A percentile compares a stretch with the other conserved stretches of the same genome.
Evolutionary conservation across 2,113 vertebrate genomes (phyloP).

Genomic region (Eira barbara): DNA sequence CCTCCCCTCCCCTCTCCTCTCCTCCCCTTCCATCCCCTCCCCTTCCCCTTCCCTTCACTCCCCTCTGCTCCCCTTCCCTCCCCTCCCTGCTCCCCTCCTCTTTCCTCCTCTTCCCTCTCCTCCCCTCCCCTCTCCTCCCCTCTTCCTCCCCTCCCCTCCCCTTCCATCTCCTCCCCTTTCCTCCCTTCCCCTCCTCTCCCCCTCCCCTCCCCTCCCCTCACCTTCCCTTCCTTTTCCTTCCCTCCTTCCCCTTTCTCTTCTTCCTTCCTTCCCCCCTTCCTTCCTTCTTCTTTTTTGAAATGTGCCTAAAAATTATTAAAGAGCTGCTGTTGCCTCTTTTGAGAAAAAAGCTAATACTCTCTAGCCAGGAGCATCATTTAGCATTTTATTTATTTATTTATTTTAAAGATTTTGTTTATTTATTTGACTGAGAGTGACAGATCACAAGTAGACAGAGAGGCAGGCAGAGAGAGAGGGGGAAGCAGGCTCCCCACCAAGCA

Average conservation of each 20-base stretch:
- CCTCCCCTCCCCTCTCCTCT: too few species aligned
- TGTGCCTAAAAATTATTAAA: conserved; percentile 27
- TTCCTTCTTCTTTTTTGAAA: neutral
- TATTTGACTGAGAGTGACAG: too few species aligned
- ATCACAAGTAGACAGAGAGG: too few species aligned
- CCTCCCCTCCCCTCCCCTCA: neutral
- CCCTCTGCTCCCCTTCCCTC: neutral
- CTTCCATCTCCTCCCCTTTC: rapidly evolving
- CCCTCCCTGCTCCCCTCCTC: neutral
- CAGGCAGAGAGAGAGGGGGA: too few species aligned
- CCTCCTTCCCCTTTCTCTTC: neutral
- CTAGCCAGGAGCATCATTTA: neutral
- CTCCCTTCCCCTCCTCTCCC: neutral
- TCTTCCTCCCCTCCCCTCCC: too few species aligned
- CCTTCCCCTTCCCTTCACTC: too few species aligned
- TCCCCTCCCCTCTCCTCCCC: neutral
- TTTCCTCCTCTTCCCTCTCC: neutral
- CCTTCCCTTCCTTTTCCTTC: neutral
- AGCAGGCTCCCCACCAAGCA: too few species aligned
- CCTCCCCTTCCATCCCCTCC: too few species aligned
- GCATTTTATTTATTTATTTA: too few species aligned
- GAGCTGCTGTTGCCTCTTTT: conserved; percentile 24
- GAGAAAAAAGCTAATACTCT: conserved; percentile 36
- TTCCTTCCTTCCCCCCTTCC: rapidly evolving
- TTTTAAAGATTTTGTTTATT: too few species aligned